A percentile compares a stretch with the other conserved stretches of the same genome.
These are phyloP conservation scores for Listrodromus nycthemerus DNA, from an alignment of 2,888 invertebrate genomes.

Conservation along the genomic window DNA sequence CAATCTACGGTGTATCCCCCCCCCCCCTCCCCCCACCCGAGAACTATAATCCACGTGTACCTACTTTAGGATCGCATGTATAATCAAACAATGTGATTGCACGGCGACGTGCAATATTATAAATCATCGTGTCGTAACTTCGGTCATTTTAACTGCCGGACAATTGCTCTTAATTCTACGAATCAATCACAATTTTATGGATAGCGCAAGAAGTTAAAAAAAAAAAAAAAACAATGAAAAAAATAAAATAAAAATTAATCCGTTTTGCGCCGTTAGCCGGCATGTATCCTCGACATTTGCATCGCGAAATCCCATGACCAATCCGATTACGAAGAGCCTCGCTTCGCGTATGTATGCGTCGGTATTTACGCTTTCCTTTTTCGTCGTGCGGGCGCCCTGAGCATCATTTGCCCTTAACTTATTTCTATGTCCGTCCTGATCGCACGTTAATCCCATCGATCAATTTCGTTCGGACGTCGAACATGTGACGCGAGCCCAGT, in stretches of 20 bases:
- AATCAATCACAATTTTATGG: slow-evolving; percentile 53
- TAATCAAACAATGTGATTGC: slow-evolving; percentile 63
- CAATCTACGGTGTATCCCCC: slow-evolving; percentile 45
- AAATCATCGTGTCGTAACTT: slow-evolving; percentile 34
- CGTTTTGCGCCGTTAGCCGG: not conserved
- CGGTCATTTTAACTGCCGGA: not conserved
- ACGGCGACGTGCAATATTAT: slow-evolving; percentile 18
- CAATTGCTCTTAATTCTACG: slow-evolving; percentile 45
- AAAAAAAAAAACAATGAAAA: not conserved
- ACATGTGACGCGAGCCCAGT: slow-evolving; percentile 53
- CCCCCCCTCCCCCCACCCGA: not conserved
- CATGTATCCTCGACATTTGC: slow-evolving; percentile 43
- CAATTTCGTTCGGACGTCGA: slow-evolving; percentile 54
- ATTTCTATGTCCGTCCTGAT: slow-evolving; percentile 59
- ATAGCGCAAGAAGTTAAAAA: slow-evolving; percentile 5
- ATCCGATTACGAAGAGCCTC: slow-evolving; percentile 60
- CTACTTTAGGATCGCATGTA: slow-evolving; percentile 42
- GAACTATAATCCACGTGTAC: slow-evolving; percentile 30
- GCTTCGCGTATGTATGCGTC: slow-evolving; percentile 42
- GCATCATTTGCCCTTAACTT: slow-evolving; percentile 57
- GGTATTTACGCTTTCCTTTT: slow-evolving; percentile 22
- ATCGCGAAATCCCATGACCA: slow-evolving; percentile 29
- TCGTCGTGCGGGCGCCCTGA: slow-evolving; percentile 43
- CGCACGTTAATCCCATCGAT: slow-evolving; percentile 66
- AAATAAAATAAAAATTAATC: not conserved